These are phyloP conservation scores for Drosophila peninsularis DNA, from an alignment of 2,888 invertebrate species.

Conservation along the genomic window DNA sequence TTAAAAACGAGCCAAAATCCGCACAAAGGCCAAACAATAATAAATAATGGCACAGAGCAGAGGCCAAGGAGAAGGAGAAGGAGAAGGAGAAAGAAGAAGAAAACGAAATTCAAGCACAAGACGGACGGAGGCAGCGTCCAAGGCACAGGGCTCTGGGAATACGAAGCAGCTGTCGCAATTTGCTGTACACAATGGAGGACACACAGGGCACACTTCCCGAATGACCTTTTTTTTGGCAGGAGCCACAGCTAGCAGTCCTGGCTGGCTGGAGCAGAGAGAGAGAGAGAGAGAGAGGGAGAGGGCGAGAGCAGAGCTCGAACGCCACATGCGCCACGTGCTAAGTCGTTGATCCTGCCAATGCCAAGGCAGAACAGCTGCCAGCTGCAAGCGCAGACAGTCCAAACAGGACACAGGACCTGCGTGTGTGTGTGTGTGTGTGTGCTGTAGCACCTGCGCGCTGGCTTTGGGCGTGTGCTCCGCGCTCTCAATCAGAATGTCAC, in stretches of 20 bases:
- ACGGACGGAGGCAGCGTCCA: slow-evolving; percentile 24
- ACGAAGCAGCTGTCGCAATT: slow-evolving; percentile 60
- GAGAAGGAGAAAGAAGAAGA: slow-evolving; percentile 15
- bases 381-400: slow-evolving; percentile 31
- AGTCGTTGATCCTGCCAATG: slow-evolving; percentile 77
- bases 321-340: slow-evolving; percentile 78
- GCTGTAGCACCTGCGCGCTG: slow-evolving; percentile 50
- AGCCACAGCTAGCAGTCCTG: slow-evolving; percentile 50
- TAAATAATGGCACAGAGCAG: slow-evolving; percentile 77
- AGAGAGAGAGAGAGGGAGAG: background rate
- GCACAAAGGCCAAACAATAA: slow-evolving; percentile 70
- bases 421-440: background rate
- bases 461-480: slow-evolving; percentile 45
- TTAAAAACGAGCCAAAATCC: slow-evolving; percentile 62
- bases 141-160: slow-evolving; percentile 14
- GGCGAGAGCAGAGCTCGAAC: slow-evolving; percentile 25
- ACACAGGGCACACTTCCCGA: slow-evolving; percentile 70
- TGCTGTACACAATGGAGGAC: slow-evolving; percentile 47
- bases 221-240: slow-evolving; percentile 78
- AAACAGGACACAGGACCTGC: slow-evolving; percentile 42
- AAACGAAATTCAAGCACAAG: slow-evolving; percentile 38
- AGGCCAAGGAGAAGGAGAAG: too few species aligned
- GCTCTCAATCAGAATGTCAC: slow-evolving; percentile 75
- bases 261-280: slow-evolving; percentile 19
- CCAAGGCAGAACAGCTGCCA: slow-evolving; percentile 55